Conservation (phyloP, 2,797 vertebrate species). For the Parauchenoglanis punctatus region DNA sequence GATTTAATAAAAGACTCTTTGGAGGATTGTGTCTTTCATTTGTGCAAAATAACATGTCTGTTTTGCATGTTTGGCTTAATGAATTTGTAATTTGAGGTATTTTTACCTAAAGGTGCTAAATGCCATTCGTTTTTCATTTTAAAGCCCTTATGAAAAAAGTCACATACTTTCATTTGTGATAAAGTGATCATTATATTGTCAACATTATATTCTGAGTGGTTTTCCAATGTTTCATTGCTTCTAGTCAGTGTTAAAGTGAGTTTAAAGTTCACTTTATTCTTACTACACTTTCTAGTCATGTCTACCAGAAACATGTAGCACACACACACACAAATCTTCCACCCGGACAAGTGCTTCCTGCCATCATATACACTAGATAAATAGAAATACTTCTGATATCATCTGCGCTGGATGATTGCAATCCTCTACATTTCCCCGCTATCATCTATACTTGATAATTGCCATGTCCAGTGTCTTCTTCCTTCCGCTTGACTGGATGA, state of each 20-base stretch:
- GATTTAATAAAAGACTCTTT: background rate
- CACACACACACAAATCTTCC: background rate
- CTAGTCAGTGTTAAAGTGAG: background rate
- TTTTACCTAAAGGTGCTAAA: background rate
- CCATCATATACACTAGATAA: background rate
- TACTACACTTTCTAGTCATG: background rate
- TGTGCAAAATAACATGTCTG: background rate
- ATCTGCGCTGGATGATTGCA: background rate
- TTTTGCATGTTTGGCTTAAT: background rate
- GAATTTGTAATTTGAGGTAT: background rate
- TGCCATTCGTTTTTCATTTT: background rate
- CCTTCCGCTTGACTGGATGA: background rate
- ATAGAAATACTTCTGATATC: background rate
- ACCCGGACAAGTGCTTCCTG: background rate
- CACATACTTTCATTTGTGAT: background rate
- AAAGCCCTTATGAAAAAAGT: background rate
- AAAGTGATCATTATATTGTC: background rate
- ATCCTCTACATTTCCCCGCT: background rate
- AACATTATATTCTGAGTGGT: background rate
- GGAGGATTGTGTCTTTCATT: background rate
- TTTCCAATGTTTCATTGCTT: background rate
- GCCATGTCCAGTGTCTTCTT: background rate
- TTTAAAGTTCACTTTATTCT: background rate
- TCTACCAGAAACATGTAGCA: background rate
- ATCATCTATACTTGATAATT: slow-evolving; percentile 2